These are phyloP conservation scores for Fratercula arctica DNA, from an alignment of 2,797 vertebrate genomes.

Conservation along the genomic window DNA sequence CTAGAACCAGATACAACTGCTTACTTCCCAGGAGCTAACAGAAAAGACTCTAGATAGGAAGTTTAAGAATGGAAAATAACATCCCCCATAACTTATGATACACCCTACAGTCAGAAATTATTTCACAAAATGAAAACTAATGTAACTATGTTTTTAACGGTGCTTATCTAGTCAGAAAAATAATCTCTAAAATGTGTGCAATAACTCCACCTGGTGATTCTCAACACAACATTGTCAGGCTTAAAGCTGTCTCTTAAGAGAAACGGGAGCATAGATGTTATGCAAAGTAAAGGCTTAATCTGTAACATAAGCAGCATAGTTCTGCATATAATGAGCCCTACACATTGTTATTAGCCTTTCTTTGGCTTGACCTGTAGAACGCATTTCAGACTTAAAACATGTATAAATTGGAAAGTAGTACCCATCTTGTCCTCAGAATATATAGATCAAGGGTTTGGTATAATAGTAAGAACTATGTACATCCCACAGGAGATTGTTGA, in stretches of 20 bases:
- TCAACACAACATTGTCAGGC: background rate
- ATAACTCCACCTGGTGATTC: constrained; percentile 66
- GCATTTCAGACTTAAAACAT: background rate
- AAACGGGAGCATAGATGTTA: background rate
- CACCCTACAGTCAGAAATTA: background rate
- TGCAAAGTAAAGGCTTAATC: background rate
- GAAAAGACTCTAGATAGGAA: background rate
- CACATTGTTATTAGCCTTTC: background rate
- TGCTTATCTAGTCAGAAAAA: background rate
- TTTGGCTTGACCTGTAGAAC: background rate
- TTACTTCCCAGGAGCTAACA: background rate
- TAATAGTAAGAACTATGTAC: background rate
- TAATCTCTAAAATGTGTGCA: constrained; percentile 27
- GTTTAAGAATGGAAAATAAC: background rate
- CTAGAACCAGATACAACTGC: background rate
- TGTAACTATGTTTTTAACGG: background rate
- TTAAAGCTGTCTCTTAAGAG: background rate
- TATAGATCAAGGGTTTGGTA: background rate
- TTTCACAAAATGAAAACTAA: background rate
- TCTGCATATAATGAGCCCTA: background rate
- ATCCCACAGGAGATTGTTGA: background rate
- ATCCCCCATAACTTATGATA: background rate
- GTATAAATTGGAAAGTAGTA: background rate
- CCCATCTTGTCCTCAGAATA: background rate
- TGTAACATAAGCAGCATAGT: background rate